These are phyloP conservation scores for Dicrurus megarhynchus DNA, from an alignment of 2,113 vertebrate species.

Conservation along the genomic window DNA sequence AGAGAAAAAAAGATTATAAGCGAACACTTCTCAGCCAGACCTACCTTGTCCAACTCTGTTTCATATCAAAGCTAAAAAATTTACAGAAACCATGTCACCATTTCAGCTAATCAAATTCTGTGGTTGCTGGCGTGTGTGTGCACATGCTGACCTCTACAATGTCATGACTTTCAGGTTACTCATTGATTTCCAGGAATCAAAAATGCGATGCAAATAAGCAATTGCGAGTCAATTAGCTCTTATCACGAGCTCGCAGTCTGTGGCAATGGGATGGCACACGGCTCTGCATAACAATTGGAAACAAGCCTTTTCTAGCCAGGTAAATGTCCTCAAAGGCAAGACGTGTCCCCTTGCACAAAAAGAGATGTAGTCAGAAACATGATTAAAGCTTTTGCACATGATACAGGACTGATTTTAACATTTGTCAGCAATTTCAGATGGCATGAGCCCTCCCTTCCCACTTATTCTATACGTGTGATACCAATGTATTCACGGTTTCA, in stretches of 20 bases:
- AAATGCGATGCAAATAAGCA: conserved; percentile 36
- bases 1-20: neutral
- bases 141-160: conserved; percentile 23
- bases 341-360: neutral
- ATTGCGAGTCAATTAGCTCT: conserved; percentile 36
- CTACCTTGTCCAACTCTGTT: neutral
- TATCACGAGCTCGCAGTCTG: neutral
- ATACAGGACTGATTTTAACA: conserved; percentile 13
- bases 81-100: neutral
- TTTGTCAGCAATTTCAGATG: conserved; percentile 48
- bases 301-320: conserved; percentile 18
- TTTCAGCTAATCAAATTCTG: conserved; percentile 29
- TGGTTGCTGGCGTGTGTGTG: neutral
- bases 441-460: neutral
- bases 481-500: neutral
- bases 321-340: conserved; percentile 41
- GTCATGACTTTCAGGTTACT: conserved; percentile 45
- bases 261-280: neutral
- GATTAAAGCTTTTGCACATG: conserved; percentile 33
- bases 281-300: conserved; percentile 24
- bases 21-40: neutral
- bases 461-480: neutral
- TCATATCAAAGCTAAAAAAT: neutral
- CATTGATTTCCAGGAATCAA: conserved; percentile 28
- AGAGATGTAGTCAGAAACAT: conserved; percentile 46